A percentile compares a stretch with the other conserved stretches of the same genome.
Evolutionary conservation across 2,113 vertebrate genomes (phyloP).

Genomic region (Callithrix jacchus): DNA sequence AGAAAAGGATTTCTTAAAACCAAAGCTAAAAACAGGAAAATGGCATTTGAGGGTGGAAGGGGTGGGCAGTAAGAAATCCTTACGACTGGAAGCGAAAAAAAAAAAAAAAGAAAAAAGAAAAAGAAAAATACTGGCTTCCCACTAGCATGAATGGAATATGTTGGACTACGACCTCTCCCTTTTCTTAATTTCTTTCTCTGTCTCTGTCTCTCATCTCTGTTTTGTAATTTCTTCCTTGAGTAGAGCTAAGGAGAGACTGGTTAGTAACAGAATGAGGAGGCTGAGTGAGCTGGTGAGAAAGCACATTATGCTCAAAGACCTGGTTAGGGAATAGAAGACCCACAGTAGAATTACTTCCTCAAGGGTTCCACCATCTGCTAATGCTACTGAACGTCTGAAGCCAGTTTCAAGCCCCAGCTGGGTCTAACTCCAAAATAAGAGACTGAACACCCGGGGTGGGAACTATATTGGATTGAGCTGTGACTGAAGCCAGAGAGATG

Average conservation of each 20-base stretch:
- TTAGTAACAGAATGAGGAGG: slow-evolving; percentile 4
- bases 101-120: no score
- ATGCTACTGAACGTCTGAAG: slow-evolving; percentile 57
- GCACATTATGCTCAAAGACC: slow-evolving; percentile 49
- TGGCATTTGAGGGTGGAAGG: background rate
- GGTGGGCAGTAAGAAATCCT: background rate
- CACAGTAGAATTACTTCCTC: slow-evolving; percentile 52
- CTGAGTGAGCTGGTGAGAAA: slow-evolving; percentile 8
- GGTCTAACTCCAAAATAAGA: slow-evolving; percentile 67
- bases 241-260: background rate
- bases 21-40: background rate
- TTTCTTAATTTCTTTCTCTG: background rate
- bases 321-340: slow-evolving; percentile 52
- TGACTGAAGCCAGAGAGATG: background rate
- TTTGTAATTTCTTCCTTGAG: background rate
- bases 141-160: background rate
- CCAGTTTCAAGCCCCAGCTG: slow-evolving; percentile 67
- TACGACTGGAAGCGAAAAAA: background rate
- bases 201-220: background rate
- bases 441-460: slow-evolving; percentile 46
- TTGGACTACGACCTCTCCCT: background rate
- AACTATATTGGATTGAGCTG: background rate
- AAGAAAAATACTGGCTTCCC: background rate
- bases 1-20: background rate
- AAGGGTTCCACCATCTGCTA: slow-evolving; percentile 68